A percentile compares a stretch with the other conserved stretches of the same genome.
Evolutionary conservation across 2,888 invertebrate genomes (phyloP).

Genomic region (Anodontia alba): DNA sequence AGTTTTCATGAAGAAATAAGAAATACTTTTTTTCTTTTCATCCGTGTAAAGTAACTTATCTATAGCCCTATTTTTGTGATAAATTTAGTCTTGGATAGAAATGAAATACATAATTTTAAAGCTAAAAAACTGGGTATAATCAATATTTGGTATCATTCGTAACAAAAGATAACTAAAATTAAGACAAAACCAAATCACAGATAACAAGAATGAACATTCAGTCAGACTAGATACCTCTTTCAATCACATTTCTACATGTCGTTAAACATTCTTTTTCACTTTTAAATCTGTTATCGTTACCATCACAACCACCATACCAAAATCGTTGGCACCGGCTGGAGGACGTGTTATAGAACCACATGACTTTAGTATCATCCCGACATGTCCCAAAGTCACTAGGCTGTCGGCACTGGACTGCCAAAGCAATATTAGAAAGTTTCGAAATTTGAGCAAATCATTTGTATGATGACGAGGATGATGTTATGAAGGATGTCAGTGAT

Average conservation of each 20-base stretch:
- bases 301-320: slow-evolving; percentile 87
- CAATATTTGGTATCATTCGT: no score
- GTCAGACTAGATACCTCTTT: slow-evolving; percentile 45
- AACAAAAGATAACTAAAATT: no score
- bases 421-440: slow-evolving; percentile 1
- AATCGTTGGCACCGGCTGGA: slow-evolving; percentile 91
- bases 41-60: no score
- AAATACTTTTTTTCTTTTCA: no score
- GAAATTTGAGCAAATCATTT: background rate
- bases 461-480: background rate
- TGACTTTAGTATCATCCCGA: slow-evolving; percentile 70
- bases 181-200: no score
- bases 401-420: slow-evolving; percentile 53
- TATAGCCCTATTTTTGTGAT: no score
- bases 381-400: slow-evolving; percentile 69
- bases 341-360: slow-evolving; percentile 81
- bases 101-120: no score
- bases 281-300: slow-evolving; percentile 89
- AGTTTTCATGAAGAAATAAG: no score
- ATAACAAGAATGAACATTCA: slow-evolving; percentile 14
- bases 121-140: no score
- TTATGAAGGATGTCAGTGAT: background rate
- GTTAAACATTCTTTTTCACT: slow-evolving; percentile 67
- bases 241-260: slow-evolving; percentile 48
- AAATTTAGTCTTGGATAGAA: no score